Percentiles rank a stretch among this genome's conserved stretches.
Conservation (phyloP, 2,113 vertebrate genomes). For the Pionites leucogaster region DNA sequence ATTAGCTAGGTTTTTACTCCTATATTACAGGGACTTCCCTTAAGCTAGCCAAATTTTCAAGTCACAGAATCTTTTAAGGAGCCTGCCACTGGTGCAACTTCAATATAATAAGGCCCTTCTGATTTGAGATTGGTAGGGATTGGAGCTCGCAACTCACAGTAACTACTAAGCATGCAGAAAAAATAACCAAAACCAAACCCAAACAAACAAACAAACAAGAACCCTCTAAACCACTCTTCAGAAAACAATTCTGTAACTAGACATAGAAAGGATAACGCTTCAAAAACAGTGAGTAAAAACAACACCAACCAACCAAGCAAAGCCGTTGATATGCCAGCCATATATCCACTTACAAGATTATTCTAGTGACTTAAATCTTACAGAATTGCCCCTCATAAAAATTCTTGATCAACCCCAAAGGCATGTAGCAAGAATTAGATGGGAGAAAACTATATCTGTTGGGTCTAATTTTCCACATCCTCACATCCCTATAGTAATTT, state of each 20-base stretch:
- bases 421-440: neutral
- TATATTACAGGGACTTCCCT: neutral
- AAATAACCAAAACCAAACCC: neutral
- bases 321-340: neutral
- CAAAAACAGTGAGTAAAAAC: neutral
- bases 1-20: neutral
- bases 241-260: neutral
- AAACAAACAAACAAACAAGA: neutral
- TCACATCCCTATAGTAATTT: neutral
- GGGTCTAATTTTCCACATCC: neutral
- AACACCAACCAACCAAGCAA: neutral
- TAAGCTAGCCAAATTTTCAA: neutral
- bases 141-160: neutral
- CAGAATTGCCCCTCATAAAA: neutral
- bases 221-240: neutral
- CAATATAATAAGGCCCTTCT: neutral
- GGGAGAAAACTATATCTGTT: neutral
- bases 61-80: neutral
- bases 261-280: neutral
- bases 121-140: neutral
- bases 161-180: neutral
- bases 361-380: neutral
- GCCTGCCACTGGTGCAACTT: accelerated
- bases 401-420: neutral
- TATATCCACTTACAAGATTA: neutral